Evolutionary conservation across 1,140 invertebrate species (phyloP), one percentile per base, ranked within the genome.

Genomic region (Brachionus calyciflorus): DNA sequence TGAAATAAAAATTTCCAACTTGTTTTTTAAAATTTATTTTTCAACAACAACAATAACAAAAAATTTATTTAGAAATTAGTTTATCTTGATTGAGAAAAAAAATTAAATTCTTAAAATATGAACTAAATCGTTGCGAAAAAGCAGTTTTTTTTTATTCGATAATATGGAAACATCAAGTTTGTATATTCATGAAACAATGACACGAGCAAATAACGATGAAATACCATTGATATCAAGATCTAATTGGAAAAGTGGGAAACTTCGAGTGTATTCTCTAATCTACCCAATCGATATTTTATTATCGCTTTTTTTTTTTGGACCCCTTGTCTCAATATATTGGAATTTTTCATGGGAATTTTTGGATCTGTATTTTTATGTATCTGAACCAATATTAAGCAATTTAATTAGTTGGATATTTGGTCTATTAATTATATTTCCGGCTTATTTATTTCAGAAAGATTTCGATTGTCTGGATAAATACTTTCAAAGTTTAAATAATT

Each of bases 371-470:
- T 73, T 73, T 33, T 55, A 40, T 24, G 69, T 49, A 21, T 17
- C 49, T 51, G 26, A 49, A 9, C 69, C 69, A 14, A 26, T 24
- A 10, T 7, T 40, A 24, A 73, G 69, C 17, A 73, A 73, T 41
- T 40, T 73, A 17, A 33, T 73, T 33, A 49, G 69, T 40, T 73
- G 69, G 46, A 55, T 73, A n/a, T 48, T 73, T 14, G 69, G 69
- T 12, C 21, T 73, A 17, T 19, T 49, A n/a, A 37, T 73, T 2
- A 21, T 73, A 14, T 49, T 65, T 26, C 60, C 60, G 19, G 44
- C 33, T 44, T 65, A 65, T 65, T 44, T 65, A 24, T 65, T 65
- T 40, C 60, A 65, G 17, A 65, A 65, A 65, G 40, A 40, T 24
- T 65, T 65, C 17, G 33, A 65, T 41, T 17, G 17, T 9, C 24